Evolutionary conservation across 2,113 vertebrate species (phyloP), one percentile per base, ranked within the genome.

Genomic region (Xiphophorus hellerii): DNA sequence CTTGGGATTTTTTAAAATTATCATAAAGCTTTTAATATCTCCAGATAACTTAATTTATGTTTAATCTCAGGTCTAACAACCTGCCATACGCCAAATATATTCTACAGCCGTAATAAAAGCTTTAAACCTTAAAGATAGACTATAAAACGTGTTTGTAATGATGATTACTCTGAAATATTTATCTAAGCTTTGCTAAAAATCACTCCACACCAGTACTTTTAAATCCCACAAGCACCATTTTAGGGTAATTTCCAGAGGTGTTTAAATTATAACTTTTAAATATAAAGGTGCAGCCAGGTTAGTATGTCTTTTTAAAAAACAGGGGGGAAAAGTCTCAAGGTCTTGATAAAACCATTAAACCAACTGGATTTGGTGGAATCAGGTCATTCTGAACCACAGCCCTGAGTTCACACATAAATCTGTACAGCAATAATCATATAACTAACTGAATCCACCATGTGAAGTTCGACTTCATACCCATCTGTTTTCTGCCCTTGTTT

Each of bases 401-500:
- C 14, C 44, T 6, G 42, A 48, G 15, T 17, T 7, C 44, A 48
- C 20, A 48, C 17, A 42, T 15, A 42, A 42, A 42, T 42, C 39
- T 15, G 39, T 42, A 42, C 39, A 42, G 39, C 17, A 48, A 48
- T 17, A 17, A 48, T 5, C 14, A 48, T 48, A 1, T 20, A 7
- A 48, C 44, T 7, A 48, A 48, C 44, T 48, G 17, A 20, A 20
- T 20, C 44, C 15, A 20, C 44, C 44, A 48, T 5, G 44, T 15
- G 15, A 1, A 48, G 44, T 15, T 48, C 5, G 15, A 5, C 15
- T 48, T 17, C 44, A 17, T 75, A 90, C 90, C 89, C 35, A 67
- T 89, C 33, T 79, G 62, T 22, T 73, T 63, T 39, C 62, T 76
- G 30, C 77, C 64, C 71, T 11, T 74, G 54, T 61, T 74, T 84